These are phyloP conservation scores for Platichthys stellatus DNA, from an alignment of 2,113 vertebrate species.

Conservation along the genomic window DNA sequence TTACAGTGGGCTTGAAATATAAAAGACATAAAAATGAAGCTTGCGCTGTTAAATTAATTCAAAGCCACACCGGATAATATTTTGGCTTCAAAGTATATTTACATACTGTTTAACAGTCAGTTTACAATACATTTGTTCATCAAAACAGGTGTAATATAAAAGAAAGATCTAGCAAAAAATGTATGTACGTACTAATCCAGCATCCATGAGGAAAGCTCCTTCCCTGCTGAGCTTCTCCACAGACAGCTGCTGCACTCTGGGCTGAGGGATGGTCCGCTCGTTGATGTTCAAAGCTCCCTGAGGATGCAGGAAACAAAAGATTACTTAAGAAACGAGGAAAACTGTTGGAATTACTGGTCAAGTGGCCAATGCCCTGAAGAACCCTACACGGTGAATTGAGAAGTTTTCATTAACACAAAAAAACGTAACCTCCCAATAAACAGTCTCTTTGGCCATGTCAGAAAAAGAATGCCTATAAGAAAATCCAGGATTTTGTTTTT, in stretches of 20 bases:
- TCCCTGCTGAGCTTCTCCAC: slow-evolving; percentile 94
- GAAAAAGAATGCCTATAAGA: no score
- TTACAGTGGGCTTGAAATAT: background rate
- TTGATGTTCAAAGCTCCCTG: slow-evolving; percentile 92
- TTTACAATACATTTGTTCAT: background rate
- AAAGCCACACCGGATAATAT: background rate
- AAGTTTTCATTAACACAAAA: background rate
- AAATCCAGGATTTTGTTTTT: background rate
- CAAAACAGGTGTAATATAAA: background rate
- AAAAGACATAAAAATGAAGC: background rate
- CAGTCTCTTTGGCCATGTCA: background rate
- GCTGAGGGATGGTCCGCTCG: slow-evolving; percentile 93
- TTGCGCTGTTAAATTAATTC: background rate
- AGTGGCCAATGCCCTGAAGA: background rate
- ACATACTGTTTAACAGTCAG: background rate
- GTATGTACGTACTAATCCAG: slow-evolving; percentile 85
- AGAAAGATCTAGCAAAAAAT: background rate
- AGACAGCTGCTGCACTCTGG: slow-evolving; percentile 90
- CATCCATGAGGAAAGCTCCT: slow-evolving; percentile 94
- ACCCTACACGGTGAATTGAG: background rate
- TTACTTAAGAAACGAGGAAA: background rate
- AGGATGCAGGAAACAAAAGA: slow-evolving; percentile 11
- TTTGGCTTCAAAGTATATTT: background rate
- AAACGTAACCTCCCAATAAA: background rate
- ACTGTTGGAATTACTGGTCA: background rate